phyloP scores from a whole-genome alignment of 2,888 invertebrate species.

The Herminia tarsipennalis region DNA sequence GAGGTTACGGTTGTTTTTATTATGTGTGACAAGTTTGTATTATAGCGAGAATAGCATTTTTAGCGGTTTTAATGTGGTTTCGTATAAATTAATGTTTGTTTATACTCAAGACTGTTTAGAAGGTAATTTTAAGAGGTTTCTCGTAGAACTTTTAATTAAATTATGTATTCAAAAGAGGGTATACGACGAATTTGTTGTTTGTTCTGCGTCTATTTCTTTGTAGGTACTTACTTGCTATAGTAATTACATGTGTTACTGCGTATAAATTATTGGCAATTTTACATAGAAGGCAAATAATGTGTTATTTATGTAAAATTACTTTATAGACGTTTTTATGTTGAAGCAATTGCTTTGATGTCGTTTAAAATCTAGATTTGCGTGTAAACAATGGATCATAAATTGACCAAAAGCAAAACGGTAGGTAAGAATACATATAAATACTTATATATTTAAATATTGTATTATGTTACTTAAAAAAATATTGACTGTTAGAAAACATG shows the following conservation, averaged over 20 bases:
- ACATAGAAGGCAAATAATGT: background rate
- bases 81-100: background rate
- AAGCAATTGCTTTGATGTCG: background rate
- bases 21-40: slow-evolving; percentile 25
- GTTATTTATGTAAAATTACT: background rate
- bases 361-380: background rate
- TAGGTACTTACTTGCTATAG: too few relatives aligned
- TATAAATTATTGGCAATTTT: too few relatives aligned
- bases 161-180: background rate
- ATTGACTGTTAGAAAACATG: too few relatives aligned
- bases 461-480: too few relatives aligned
- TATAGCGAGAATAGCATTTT: background rate
- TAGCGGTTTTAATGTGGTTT: background rate
- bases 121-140: background rate
- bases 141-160: background rate
- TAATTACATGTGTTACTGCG: too few relatives aligned
- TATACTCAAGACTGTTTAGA: background rate
- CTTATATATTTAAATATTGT: background rate
- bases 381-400: slow-evolving; percentile 4
- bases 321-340: background rate
- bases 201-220: background rate
- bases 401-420: background rate
- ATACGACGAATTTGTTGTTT: background rate
- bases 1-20: slow-evolving; percentile 23
- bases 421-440: background rate